Percentiles rank a stretch among this genome's conserved stretches.
Evolutionary conservation across 2,113 vertebrate genomes (phyloP).

Genomic region (human (Homo sapiens)): GRCh38 chr2:136013001-136013500

Average conservation of each 20-base stretch:
- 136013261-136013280: not conserved
- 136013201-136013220: not conserved
- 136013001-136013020: rapidly evolving
- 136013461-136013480: conserved; percentile 46
- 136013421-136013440: not conserved
- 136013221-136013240: not conserved
- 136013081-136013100: not conserved
- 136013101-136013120: not conserved
- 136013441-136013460: not conserved
- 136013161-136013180: not conserved
- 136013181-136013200: conserved; percentile 21
- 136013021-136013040: not conserved
- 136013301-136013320: not conserved
- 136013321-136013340: not conserved
- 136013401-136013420: conserved; percentile 41
- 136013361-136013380: not conserved
- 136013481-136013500: conserved; percentile 58
- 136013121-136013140: not conserved
- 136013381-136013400: not conserved
- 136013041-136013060: not conserved
- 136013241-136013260: conserved; percentile 34
- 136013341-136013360: not conserved
- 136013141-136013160: not conserved
- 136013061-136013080: not conserved
- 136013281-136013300: not conserved